Evolutionary conservation across 2,113 vertebrate species (phyloP), one percentile per base, ranked within the genome.

Genomic region (Uria lomvia): DNA sequence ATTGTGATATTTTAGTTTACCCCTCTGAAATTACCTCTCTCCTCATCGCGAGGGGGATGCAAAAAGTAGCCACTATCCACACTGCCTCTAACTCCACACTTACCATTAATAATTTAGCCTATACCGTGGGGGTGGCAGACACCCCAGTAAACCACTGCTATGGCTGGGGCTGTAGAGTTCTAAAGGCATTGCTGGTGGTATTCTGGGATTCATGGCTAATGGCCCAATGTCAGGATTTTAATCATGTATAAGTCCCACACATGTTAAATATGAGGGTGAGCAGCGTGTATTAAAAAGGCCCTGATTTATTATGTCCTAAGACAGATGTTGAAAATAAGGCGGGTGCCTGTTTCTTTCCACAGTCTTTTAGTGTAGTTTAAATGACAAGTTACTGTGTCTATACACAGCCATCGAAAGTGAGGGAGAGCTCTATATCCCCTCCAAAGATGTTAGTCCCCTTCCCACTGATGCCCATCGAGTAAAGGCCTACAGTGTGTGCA

Each of bases 1-100:
- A 40, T 40, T 40, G 49, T 40, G 16, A 18, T 86, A 12, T 72
- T 94, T 94, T n/a, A 66, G 73, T 72, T 94, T 87, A 67, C 30
- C 40, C 11, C 19, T 82, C 73, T 60, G 30, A 78, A 92, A 76
- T 30, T 29, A 15, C 23, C 45, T 60, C 30, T 75, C 38, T 82
- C 20, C 24, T 73, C 34, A 45, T 8, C 90, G 49, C 20, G 82
- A 45, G 5, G 16, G 23, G 27, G 23, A 32, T 52, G 27, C 29
- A 86, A 88, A 92, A 73, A 29, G 12, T 27, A 80, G 20, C 18
- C 34, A 27, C 53, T 47, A 10, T 18, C 52, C 34, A 49, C 29
- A 7, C 12, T 14, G 38, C 27, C 83, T 86, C 83, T 86, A 62
- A 65, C 63, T 80, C 43, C 16, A 34, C 14, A 11, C 4, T 73